Conservation (phyloP, 2,888 invertebrate genomes). For the Tolmerus cingulatus region DNA sequence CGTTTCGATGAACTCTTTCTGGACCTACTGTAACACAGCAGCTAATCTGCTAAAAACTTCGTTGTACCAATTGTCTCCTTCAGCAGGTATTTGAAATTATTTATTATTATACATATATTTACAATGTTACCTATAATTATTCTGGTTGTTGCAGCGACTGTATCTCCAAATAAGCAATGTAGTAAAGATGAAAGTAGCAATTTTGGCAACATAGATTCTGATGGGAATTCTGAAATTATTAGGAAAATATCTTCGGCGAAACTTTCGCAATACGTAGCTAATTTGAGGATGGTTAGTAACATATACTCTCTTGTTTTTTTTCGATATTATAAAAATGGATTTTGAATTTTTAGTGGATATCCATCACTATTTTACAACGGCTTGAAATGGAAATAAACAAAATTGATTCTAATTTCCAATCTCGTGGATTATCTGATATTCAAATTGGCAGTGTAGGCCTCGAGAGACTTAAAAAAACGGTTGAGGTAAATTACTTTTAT, state of each 20-base stretch:
- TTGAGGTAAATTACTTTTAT: conserved; percentile 65
- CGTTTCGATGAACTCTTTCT: conserved; percentile 59
- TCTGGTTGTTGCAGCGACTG: conserved; percentile 49
- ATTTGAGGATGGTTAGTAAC: conserved; percentile 71
- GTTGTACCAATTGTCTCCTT: conserved; percentile 61
- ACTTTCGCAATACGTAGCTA: conserved; percentile 81
- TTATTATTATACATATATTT: neutral
- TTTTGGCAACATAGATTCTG: conserved; percentile 53
- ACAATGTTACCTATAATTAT: neutral
- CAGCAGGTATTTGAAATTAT: conserved; percentile 51
- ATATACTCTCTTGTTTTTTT: neutral
- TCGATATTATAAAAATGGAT: neutral
- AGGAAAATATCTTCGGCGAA: conserved; percentile 66
- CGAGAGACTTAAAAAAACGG: conserved; percentile 78
- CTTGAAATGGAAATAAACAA: conserved; percentile 77
- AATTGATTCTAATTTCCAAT: conserved; percentile 74
- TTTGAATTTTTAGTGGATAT: conserved; percentile 75
- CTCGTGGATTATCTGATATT: conserved; percentile 73
- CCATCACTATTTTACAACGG: conserved; percentile 80
- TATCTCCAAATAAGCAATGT: conserved; percentile 57
- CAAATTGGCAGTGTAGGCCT: conserved; percentile 75
- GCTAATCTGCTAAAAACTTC: conserved; percentile 60
- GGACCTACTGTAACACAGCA: conserved; percentile 63
- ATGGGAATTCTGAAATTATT: conserved; percentile 62
- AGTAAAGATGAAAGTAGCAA: conserved; percentile 59